These are phyloP conservation scores for Eupithecia subfuscata DNA, from an alignment of 2,888 invertebrate genomes.

Conservation along the genomic window DNA sequence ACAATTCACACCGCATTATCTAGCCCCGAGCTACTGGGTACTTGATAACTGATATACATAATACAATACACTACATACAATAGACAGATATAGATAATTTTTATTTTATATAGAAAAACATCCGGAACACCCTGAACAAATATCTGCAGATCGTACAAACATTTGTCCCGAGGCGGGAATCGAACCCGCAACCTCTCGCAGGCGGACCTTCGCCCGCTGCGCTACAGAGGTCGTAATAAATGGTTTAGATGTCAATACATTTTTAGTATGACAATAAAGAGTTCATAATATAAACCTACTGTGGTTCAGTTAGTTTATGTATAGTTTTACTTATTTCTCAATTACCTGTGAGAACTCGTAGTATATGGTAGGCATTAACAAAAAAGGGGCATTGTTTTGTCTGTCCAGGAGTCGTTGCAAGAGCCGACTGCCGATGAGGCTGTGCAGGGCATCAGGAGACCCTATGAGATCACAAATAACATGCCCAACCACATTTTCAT, in stretches of 20 bases:
- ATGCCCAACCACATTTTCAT: constrained; percentile 74
- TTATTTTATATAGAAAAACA: no score
- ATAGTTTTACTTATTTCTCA: not conserved
- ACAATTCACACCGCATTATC: no score
- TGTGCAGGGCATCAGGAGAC: constrained; percentile 65
- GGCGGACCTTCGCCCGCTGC: no score
- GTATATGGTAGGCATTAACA: constrained; percentile 80
- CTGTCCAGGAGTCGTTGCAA: constrained; percentile 84
- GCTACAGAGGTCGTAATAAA: no score
- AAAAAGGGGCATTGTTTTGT: constrained; percentile 71
- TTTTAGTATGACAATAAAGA: not conserved
- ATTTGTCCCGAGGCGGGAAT: no score
- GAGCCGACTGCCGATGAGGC: constrained; percentile 61
- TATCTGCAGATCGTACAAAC: no score
- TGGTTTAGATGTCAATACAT: not conserved
- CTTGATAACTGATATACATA: no score
- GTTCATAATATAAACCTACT: not conserved
- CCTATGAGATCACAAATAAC: constrained; percentile 75
- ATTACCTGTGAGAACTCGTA: constrained; percentile 67
- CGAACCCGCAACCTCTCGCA: no score
- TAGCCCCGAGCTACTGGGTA: no score
- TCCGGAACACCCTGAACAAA: no score
- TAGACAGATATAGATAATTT: no score
- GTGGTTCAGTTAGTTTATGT: not conserved
- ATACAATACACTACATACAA: no score